Evolutionary conservation across 2,797 vertebrate species (phyloP).

Genomic region (Sebastolobus alascanus): DNA sequence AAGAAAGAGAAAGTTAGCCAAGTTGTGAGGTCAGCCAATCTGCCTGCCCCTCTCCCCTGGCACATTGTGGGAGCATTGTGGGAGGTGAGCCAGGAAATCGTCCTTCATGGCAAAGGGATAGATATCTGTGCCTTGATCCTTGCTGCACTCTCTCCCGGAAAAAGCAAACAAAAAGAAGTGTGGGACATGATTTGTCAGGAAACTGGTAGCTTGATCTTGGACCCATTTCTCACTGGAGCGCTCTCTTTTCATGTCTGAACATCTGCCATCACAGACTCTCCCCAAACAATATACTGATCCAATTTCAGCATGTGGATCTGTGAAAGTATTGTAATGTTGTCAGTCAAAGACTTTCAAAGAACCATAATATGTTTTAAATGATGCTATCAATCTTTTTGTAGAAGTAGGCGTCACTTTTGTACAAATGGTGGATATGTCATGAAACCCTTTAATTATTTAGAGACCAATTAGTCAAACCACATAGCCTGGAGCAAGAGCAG

Average conservation of each 20-base stretch:
- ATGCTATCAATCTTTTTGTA: background rate
- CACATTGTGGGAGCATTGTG: conserved; percentile 17
- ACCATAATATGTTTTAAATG: conserved; percentile 24
- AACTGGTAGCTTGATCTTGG: conserved; percentile 11
- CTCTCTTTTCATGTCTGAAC: conserved; percentile 1
- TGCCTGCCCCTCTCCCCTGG: conserved; percentile 16
- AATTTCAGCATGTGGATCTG: background rate
- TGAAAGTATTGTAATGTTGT: conserved; percentile 4
- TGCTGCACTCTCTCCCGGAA: conserved; percentile 21
- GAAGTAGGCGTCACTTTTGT: conserved; percentile 6
- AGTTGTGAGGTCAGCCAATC: conserved; percentile 33
- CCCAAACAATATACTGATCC: background rate
- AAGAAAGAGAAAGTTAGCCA: background rate
- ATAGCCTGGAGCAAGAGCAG: conserved; percentile 18
- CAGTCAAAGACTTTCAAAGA: conserved; percentile 6
- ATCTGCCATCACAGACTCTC: conserved; percentile 5
- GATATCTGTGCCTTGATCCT: conserved; percentile 29
- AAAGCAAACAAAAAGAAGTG: conserved; percentile 32
- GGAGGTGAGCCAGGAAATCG: conserved; percentile 36
- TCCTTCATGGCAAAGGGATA: conserved; percentile 23
- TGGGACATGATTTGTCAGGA: conserved; percentile 18
- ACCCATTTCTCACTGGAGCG: conserved; percentile 6
- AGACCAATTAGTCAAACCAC: conserved; percentile 51
- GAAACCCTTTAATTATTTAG: conserved; percentile 47
- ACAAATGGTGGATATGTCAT: conserved; percentile 19